Evolutionary conservation across 2,888 invertebrate species (phyloP), one percentile per base, ranked within the genome.

Genomic region (Drosophila borealis): DNA sequence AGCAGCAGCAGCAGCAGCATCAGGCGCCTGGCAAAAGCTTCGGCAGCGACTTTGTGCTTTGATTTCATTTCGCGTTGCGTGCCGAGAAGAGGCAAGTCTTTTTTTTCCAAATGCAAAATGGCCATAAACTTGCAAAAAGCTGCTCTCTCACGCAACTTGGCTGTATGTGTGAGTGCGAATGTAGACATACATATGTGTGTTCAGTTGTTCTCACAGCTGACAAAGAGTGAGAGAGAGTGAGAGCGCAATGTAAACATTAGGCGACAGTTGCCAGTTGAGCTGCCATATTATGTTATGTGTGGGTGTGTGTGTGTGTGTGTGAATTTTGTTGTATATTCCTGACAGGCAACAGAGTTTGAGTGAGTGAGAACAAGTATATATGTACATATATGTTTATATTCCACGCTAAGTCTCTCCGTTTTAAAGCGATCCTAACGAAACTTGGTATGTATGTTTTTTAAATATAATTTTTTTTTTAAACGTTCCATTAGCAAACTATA

Each of bases 61-160:
- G 83, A 83, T 83, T 86, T 73, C 62, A 56, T 51, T 76, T 49
- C 60, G 55, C 44, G 57, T 51, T 79, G 72, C 57, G 74, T 76
- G 70, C 57, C 70, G 66, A 74, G 55, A 54, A 74, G 55, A 54
- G 57, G 53, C 74, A 69, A 62, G 59, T 72, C 67, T 39, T 25
- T 17, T 49, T 59, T 37, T 81, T 87, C 88, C 89, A 89, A 89
- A 88, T 84, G 82, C 88, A 86, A 84, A 88, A 75, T 78, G 78
- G 78, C 70, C 81, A 86, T 82, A 65, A 78, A 78, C 65, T 80
- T 63, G 69, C 71, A 61, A 80, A 63, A 83, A 74, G 80, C 82
- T 80, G 55, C 34, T 39, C 34, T 37, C 65, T 60, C 51, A 9
- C 44, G 21, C n/a, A 4, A 6, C 17, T 34, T 8, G 36, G 25